Percentiles rank a stretch among this genome's conserved stretches.
Evolutionary conservation across 2,888 invertebrate species (phyloP).

Genomic region (Drosophila borealis): DNA sequence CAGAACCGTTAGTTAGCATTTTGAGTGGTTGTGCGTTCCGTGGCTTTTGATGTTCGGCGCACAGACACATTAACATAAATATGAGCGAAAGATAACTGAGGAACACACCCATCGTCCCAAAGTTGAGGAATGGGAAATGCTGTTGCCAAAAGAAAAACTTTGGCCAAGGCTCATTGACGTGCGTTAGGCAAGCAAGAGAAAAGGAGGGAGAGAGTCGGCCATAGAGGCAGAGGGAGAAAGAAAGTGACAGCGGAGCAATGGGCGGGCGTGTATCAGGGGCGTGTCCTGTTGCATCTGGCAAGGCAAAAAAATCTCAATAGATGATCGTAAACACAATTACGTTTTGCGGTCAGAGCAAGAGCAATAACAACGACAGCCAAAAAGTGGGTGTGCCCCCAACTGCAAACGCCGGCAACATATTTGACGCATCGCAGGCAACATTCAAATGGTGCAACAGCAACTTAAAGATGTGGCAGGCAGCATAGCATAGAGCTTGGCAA

Average conservation of each 20-base stretch:
- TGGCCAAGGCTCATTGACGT: constrained; percentile 63
- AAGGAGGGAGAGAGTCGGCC: not conserved
- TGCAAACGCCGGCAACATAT: constrained; percentile 63
- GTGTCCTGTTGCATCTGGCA: constrained; percentile 59
- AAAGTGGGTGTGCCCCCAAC: constrained; percentile 62
- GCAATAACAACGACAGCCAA: constrained; percentile 23
- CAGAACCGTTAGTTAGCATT: constrained; percentile 54
- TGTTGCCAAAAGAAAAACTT: constrained; percentile 27
- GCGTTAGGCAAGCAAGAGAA: constrained; percentile 61
- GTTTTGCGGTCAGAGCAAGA: constrained; percentile 54
- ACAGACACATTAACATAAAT: constrained; percentile 74
- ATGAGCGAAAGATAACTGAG: constrained; percentile 74
- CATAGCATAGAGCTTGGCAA: constrained; percentile 27
- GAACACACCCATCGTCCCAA: constrained; percentile 52
- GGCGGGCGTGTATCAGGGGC: constrained; percentile 57
- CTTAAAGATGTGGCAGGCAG: constrained; percentile 59
- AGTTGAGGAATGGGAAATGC: constrained; percentile 48
- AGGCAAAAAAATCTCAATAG: constrained; percentile 67
- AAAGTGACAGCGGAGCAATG: constrained; percentile 25
- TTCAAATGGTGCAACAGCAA: constrained; percentile 65
- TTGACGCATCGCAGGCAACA: constrained; percentile 71
- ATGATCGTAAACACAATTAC: constrained; percentile 77
- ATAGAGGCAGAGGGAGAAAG: constrained; percentile 7
- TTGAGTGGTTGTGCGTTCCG: constrained; percentile 46
- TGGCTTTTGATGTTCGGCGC: constrained; percentile 74